phyloP scores from a whole-genome alignment of 2,113 vertebrate species.

The Erpornis zantholeuca region DNA sequence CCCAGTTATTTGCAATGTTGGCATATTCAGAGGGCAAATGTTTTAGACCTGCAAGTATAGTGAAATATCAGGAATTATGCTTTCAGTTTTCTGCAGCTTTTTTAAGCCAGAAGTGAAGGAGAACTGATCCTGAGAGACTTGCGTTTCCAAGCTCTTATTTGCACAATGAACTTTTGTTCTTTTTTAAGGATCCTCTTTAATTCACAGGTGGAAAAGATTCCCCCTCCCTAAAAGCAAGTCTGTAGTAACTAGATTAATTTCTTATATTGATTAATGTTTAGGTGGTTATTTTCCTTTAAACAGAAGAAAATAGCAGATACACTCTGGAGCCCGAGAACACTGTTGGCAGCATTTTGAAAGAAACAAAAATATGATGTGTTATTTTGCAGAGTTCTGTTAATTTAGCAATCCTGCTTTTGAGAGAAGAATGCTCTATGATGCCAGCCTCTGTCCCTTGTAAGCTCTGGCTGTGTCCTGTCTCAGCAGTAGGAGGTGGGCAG shows the following conservation, averaged over 20 bases:
- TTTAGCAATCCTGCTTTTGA: not conserved
- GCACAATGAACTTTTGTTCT: not conserved
- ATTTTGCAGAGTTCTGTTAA: not conserved
- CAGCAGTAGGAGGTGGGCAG: not conserved
- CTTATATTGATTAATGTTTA: not conserved
- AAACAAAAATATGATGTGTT: not conserved
- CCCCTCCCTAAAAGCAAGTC: not conserved
- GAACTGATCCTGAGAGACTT: not conserved
- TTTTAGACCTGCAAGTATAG: not conserved
- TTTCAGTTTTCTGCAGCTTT: not conserved
- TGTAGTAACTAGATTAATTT: not conserved
- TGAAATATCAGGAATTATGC: not conserved
- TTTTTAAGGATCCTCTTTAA: not conserved
- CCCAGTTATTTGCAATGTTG: not conserved
- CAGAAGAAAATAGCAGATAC: not conserved
- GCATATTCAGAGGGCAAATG: not conserved
- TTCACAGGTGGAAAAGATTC: not conserved
- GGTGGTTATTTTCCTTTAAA: not conserved
- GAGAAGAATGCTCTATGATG: not conserved
- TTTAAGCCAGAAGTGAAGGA: not conserved
- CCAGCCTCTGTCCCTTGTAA: not conserved
- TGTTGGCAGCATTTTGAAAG: not conserved
- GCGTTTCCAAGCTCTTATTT: not conserved
- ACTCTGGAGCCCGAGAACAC: not conserved
- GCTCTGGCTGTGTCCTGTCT: not conserved